Conservation (phyloP, 2,888 invertebrate species). For the Merodon equestris region DNA sequence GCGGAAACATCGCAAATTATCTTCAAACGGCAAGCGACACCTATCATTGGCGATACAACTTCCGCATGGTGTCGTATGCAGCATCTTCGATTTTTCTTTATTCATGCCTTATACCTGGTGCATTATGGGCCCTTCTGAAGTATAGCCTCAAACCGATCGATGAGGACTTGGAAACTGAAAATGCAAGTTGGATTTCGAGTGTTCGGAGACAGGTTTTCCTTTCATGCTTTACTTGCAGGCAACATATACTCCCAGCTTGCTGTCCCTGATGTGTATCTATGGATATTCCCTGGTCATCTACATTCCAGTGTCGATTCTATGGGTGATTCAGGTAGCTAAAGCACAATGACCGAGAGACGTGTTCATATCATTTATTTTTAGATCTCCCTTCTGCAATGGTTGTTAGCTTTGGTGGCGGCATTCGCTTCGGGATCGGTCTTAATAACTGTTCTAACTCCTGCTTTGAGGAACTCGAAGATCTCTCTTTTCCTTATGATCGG, state of each 20-base stretch:
- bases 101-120: conserved; percentile 90
- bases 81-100: conserved; percentile 94
- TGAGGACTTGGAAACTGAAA: conserved; percentile 83
- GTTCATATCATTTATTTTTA: conserved; percentile 70
- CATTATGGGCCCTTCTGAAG: conserved; percentile 91
- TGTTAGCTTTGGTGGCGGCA: conserved; percentile 89
- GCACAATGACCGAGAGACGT: neutral
- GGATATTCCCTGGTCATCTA: conserved; percentile 97
- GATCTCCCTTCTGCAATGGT: conserved; percentile 91
- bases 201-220: neutral
- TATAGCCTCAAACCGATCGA: conserved; percentile 84
- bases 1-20: conserved; percentile 95
- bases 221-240: conserved; percentile 70
- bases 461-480: conserved; percentile 84
- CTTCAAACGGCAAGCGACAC: conserved; percentile 85
- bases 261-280: conserved; percentile 95
- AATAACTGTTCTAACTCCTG: conserved; percentile 89
- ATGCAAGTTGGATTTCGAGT: conserved; percentile 78
- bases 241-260: conserved; percentile 83
- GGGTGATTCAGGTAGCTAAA: conserved; percentile 87
- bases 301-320: conserved; percentile 94
- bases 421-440: conserved; percentile 92
- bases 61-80: conserved; percentile 94
- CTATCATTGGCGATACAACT: conserved; percentile 94
- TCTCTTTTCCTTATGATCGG: conserved; percentile 83